Evolutionary conservation across 2,888 invertebrate genomes (phyloP), one percentile per base, ranked within the genome.

Genomic region (Chalcis sispes): DNA sequence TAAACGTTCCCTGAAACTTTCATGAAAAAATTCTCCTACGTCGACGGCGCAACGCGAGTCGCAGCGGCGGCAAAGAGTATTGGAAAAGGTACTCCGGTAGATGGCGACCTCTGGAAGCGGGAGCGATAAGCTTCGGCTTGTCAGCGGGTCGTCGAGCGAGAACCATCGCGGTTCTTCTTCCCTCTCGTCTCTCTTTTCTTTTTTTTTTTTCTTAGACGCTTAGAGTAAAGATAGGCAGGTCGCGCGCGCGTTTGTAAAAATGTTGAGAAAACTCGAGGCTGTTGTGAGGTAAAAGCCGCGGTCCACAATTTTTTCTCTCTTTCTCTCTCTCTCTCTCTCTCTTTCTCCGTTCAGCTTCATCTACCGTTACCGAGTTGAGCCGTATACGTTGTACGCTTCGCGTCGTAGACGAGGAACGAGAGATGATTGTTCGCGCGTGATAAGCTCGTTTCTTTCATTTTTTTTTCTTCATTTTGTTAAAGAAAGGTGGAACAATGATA

Each of bases 71-170:
- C 23, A 25, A 29, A 59, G 1, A 18, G 3, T n/a, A 27, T 48
- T 15, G n/a, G 2, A 32, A 65, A 20, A 48, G 20, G 36, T 40
- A 67, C 69, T 13, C 42, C 70, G 67, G 78, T 78, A 82, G 76
- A 80, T 83, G 80, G 81, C 81, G 82, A 77, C 80, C 81, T 82
- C 82, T 81, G 62, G 40, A 59, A 78, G 72, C 73, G 70, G 59
- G 74, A 64, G 46, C 75, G 78, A 73, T 74, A 82, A 81, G 69
- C 65, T 20, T 8, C 61, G 46, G 79, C 73, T 75, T 72, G 80
- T 82, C 82, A 81, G 79, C 69, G 42, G 5, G 32, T 8, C 18
- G 40, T 42, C 13, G 8, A 27, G n/a, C 27, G 7, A 5, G 5
- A 25, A 52, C 10, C 40, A 20, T 10, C 42, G 4, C 61, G 15